Evolutionary conservation across 2,113 vertebrate species (phyloP).

Genomic region (Galeopterus variegatus): DNA sequence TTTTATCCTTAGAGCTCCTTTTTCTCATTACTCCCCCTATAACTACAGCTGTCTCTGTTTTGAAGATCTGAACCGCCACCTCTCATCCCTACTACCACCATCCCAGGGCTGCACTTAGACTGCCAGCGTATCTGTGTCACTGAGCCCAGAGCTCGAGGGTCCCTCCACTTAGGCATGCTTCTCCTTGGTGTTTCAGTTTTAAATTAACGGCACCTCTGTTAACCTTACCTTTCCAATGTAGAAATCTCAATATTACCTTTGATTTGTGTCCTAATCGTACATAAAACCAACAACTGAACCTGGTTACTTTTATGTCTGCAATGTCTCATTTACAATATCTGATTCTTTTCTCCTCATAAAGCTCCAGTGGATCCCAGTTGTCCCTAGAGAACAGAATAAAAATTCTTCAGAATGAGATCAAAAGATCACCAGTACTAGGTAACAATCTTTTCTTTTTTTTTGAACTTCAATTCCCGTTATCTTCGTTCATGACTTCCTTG

Average conservation of each 20-base stretch:
- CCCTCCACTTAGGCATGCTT: background rate
- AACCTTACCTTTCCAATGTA: background rate
- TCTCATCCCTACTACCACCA: background rate
- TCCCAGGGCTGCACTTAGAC: background rate
- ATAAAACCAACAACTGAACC: background rate
- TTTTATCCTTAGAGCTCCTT: background rate
- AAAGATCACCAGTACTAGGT: background rate
- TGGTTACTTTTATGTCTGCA: background rate
- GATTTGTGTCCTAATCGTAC: background rate
- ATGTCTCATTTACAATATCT: background rate
- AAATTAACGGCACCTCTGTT: background rate
- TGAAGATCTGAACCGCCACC: background rate
- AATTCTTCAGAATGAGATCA: background rate
- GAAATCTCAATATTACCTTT: background rate
- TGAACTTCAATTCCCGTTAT: background rate
- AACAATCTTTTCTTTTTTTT: background rate
- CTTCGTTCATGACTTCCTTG: slow-evolving; percentile 23
- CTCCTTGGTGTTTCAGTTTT: background rate
- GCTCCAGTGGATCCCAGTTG: background rate
- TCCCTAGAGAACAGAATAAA: background rate
- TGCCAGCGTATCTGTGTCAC: background rate
- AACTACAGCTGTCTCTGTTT: background rate
- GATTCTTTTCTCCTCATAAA: slow-evolving; percentile 1
- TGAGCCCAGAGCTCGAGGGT: background rate
- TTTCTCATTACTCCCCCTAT: background rate